phyloP scores from a whole-genome alignment of 2,113 vertebrate genomes.

The Motacilla alba region DNA sequence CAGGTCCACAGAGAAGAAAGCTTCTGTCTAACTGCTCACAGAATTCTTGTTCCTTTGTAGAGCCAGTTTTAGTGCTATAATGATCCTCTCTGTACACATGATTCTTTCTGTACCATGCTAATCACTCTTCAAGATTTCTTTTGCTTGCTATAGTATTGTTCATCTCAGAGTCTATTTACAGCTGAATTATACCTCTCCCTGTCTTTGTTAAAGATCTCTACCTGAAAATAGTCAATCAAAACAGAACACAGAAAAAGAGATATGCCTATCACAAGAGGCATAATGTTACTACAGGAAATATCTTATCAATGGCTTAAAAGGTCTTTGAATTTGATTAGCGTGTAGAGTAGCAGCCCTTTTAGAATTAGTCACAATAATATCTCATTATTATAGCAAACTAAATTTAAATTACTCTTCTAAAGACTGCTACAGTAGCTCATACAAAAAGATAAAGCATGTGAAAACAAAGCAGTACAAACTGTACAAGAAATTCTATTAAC shows the following conservation, averaged over 20 bases:
- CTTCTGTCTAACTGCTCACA: neutral
- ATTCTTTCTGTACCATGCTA: neutral
- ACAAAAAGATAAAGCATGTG: neutral
- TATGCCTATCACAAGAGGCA: neutral
- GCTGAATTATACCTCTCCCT: neutral
- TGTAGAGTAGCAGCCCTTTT: neutral
- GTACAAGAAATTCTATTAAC: neutral
- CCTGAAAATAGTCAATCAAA: neutral
- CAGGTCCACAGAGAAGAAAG: neutral
- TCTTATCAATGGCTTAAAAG: slow-evolving; percentile 9
- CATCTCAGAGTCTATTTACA: neutral
- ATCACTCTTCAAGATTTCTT: neutral
- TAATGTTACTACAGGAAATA: neutral
- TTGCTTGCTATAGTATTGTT: neutral
- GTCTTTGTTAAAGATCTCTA: neutral
- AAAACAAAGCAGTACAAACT: slow-evolving; percentile 11
- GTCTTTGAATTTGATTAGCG: slow-evolving; percentile 19
- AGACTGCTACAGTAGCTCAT: neutral
- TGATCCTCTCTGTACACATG: neutral
- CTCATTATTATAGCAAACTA: neutral
- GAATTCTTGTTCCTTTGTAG: neutral
- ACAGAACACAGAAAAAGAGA: neutral
- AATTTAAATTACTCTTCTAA: slow-evolving; percentile 11
- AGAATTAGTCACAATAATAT: slow-evolving; percentile 1
- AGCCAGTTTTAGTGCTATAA: neutral